phyloP scores from a whole-genome alignment of 2,888 invertebrate genomes.

The Macroteleia sp. region DNA sequence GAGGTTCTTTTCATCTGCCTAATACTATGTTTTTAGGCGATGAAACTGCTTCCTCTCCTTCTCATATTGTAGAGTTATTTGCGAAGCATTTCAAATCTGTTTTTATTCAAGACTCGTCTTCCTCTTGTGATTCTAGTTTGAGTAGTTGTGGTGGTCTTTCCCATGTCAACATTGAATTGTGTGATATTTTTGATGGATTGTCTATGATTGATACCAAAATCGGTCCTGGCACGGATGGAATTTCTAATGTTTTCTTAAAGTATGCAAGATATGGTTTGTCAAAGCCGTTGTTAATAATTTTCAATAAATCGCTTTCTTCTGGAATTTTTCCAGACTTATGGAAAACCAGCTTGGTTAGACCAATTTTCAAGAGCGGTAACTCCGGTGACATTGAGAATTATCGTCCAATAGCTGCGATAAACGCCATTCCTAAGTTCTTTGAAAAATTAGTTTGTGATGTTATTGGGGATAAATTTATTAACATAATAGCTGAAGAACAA shows the following conservation, averaged over 20 bases:
- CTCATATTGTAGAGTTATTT: neutral
- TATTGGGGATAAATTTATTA: neutral
- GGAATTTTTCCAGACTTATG: conserved; percentile 50
- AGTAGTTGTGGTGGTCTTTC: neutral
- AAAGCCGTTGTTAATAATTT: conserved; percentile 22
- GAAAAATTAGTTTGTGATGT: neutral
- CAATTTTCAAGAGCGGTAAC: neutral
- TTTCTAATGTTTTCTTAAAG: conserved; percentile 25
- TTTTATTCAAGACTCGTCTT: neutral
- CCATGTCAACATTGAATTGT: neutral
- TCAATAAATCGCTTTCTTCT: conserved; percentile 25
- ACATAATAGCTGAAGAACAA: conserved; percentile 26
- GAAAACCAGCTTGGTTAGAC: conserved; percentile 48
- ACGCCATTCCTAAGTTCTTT: neutral
- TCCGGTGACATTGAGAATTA: neutral
- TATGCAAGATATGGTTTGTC: conserved; percentile 23
- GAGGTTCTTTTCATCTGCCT: neutral
- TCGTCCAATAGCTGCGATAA: neutral
- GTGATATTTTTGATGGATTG: neutral
- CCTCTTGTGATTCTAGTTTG: neutral
- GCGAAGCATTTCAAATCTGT: neutral
- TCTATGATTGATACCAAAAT: neutral
- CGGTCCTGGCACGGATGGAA: conserved; percentile 31
- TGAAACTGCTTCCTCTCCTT: neutral
- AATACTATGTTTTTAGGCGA: neutral